Evolutionary conservation across 1,140 invertebrate genomes (phyloP), one percentile per base, ranked within the genome.

Genomic region (Brachionus manjavacas): DNA sequence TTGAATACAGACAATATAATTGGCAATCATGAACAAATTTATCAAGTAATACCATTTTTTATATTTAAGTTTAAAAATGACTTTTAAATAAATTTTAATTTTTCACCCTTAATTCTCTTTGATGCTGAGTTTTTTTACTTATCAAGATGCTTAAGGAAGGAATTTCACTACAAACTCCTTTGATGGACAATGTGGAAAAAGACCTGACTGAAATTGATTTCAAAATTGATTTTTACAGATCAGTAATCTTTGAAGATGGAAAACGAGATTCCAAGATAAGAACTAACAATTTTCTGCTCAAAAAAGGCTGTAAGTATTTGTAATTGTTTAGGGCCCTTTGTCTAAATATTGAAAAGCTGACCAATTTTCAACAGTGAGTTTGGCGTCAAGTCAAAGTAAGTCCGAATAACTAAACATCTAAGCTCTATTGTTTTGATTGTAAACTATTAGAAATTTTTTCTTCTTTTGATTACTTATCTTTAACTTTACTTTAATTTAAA

Each of bases 251-350:
- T 12, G 43, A 46, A 25, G 72, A 76, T 12, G 41, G 20, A 25
- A 76, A 76, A 76, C 9, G 72, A 46, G 25, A 46, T 7, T 76
- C 72, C 2, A 76, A 76, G 12, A 76, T 76, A 14, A 46, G 25
- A 20, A 25, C 3, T 7, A 76, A 76, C 72, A 46, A 49, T 14
- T 76, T 76, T 49, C n/a, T 49, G 2, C 11, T 76, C 11, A 76
- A 49, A 76, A 76, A 76, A 76, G 72, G 72, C 2, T 76, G 72
- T 76, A 76, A 76, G 72, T 76, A 28, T 76, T 76, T 25, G 2
- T 23, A 1, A 41, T 74, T 46, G 41, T 14, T 7, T 43, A 12
- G 16, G 35, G 16, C 25, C 4, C n/a, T 35, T 25, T 23, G 14
- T 14, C 16, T 25, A 76, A 76, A 76, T 23, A 49, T 76, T 23